phyloP scores from a whole-genome alignment of 2,797 vertebrate genomes.

The Catamblyrhynchus diadema region DNA sequence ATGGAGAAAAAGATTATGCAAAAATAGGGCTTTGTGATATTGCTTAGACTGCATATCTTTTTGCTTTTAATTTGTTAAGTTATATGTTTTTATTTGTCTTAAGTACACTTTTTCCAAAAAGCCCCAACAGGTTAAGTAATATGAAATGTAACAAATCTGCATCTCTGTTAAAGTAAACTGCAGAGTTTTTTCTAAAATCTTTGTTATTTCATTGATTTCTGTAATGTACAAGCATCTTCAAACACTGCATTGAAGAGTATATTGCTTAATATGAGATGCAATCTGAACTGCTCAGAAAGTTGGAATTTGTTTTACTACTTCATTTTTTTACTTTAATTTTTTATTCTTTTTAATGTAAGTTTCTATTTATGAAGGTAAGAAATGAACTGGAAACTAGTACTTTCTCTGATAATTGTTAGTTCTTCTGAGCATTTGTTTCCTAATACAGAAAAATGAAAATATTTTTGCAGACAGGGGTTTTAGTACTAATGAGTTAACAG shows the following conservation, averaged over 20 bases:
- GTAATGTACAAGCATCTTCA: background rate
- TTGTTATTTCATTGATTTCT: background rate
- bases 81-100: background rate
- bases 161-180: background rate
- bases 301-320: background rate
- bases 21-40: background rate
- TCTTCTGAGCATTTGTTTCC: background rate
- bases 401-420: background rate
- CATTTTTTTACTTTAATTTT: background rate
- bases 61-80: background rate
- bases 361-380: background rate
- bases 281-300: background rate
- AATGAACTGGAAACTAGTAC: background rate
- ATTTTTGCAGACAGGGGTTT: background rate
- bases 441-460: background rate
- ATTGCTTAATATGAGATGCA: background rate
- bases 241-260: background rate
- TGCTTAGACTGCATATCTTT: background rate
- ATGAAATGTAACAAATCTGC: background rate
- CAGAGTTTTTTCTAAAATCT: background rate
- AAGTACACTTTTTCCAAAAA: background rate
- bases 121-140: accelerated
- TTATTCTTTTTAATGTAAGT: background rate
- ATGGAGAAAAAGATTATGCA: background rate
- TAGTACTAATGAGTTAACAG: background rate